A percentile compares a stretch with the other conserved stretches of the same genome.
Conservation (phyloP, 2,797 vertebrate genomes). For the Remorina albescens region DNA sequence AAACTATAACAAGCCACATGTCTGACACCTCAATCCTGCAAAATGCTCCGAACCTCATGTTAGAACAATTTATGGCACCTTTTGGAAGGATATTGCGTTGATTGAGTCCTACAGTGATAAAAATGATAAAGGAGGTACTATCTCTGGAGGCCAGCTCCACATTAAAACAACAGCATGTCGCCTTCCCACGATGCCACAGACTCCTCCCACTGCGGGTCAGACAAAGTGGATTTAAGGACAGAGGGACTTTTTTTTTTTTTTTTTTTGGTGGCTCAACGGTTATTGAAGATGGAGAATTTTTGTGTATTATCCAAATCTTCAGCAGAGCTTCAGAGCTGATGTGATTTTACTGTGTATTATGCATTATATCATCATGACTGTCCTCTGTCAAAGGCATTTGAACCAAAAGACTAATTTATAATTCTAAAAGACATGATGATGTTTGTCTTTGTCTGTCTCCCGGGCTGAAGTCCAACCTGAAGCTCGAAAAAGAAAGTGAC, state of each 20-base stretch:
- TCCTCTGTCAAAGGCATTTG: not conserved
- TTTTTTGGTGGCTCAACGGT: not conserved
- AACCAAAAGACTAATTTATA: not conserved
- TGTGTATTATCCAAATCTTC: not conserved
- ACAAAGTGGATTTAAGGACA: not conserved
- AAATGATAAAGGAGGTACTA: constrained; percentile 17
- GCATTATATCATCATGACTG: not conserved
- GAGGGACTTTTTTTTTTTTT: not conserved
- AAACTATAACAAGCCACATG: not conserved
- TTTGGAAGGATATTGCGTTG: constrained; percentile 9
- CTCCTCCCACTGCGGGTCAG: constrained; percentile 10
- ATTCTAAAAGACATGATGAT: not conserved
- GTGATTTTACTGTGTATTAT: not conserved
- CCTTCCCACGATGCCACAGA: constrained; percentile 51
- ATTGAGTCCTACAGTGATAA: constrained; percentile 12
- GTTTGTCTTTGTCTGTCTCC: not conserved
- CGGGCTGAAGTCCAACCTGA: constrained; percentile 25
- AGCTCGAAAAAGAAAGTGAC: not conserved
- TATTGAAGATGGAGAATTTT: not conserved
- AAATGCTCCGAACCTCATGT: not conserved
- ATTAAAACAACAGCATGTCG: constrained; percentile 37
- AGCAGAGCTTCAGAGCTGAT: not conserved
- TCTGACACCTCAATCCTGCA: constrained; percentile 1
- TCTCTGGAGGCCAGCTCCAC: not conserved
- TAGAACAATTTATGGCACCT: not conserved